A percentile compares a stretch with the other conserved stretches of the same genome.
Conservation (phyloP, 1,140 invertebrate genomes). For the Drosophila miranda region DNA sequence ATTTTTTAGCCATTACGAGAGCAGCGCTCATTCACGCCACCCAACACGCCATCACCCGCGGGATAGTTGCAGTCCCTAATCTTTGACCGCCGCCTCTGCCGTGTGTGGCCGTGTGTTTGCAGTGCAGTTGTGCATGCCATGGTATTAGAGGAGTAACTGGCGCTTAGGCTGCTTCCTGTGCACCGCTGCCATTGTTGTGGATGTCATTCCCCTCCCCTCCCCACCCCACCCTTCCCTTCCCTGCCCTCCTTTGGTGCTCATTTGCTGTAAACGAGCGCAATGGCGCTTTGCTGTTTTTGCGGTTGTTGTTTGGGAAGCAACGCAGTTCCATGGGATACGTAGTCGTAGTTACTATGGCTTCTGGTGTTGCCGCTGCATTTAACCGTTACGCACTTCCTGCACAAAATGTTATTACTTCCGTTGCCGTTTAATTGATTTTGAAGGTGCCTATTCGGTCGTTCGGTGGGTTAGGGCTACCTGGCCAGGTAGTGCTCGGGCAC, state of each 20-base stretch:
- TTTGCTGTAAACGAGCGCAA: conserved; percentile 57
- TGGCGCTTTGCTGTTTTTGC: conserved; percentile 63
- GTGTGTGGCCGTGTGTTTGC: conserved; percentile 11
- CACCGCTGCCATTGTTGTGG: conserved; percentile 44
- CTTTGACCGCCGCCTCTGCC: conserved; percentile 26
- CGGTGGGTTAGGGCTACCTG: neutral
- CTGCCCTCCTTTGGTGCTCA: conserved; percentile 36
- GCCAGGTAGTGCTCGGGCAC: neutral
- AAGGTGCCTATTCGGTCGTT: conserved; percentile 57
- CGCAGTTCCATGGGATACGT: neutral
- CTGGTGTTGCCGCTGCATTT: conserved; percentile 58
- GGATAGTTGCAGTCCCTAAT: conserved; percentile 29
- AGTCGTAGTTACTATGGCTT: conserved; percentile 13
- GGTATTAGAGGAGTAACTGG: conserved; percentile 69
- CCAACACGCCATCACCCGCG: too few species aligned
- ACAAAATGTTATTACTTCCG: conserved; percentile 78
- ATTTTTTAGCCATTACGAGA: too few species aligned
- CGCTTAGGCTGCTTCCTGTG: conserved; percentile 62
- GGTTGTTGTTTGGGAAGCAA: conserved; percentile 41
- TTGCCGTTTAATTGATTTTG: conserved; percentile 79
- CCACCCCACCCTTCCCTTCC: neutral
- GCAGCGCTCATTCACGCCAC: too few species aligned
- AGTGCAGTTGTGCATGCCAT: conserved; percentile 52
- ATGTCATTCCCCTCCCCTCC: conserved; percentile 32
- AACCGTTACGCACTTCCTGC: conserved; percentile 76